Evolutionary conservation across 2,797 vertebrate species (phyloP).

Genomic region (Cheirogaleus major): DNA sequence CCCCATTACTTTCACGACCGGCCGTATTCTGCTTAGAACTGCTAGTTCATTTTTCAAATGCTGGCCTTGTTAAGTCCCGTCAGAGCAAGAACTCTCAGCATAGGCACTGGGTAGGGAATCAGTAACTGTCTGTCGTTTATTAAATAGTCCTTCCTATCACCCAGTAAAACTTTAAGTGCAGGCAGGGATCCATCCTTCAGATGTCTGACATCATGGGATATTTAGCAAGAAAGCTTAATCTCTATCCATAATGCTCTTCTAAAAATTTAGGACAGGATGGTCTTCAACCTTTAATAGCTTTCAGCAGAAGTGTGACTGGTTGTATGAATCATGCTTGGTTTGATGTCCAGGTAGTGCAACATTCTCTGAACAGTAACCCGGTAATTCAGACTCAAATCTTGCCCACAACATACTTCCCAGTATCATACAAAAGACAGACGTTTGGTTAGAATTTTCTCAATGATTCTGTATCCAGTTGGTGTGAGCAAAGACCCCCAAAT

Average conservation of each 20-base stretch:
- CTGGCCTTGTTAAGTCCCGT: not conserved
- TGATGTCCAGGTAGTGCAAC: not conserved
- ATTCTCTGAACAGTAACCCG: slow-evolving; percentile 18
- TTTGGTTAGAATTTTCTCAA: slow-evolving; percentile 75
- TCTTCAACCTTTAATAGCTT: not conserved
- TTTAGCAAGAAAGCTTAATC: slow-evolving; percentile 6
- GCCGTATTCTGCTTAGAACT: not conserved
- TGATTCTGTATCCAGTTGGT: slow-evolving; percentile 74
- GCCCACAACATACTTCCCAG: slow-evolving; percentile 58
- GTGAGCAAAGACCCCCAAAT: slow-evolving; percentile 83
- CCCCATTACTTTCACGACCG: not conserved
- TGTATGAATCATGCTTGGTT: not conserved
- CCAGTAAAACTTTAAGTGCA: not conserved
- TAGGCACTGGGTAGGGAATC: not conserved
- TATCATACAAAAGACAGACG: slow-evolving; percentile 76
- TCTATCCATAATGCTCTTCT: not conserved
- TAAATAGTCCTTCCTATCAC: not conserved
- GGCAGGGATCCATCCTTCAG: not conserved
- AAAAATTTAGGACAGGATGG: not conserved
- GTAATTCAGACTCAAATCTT: slow-evolving; percentile 52
- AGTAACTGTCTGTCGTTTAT: not conserved
- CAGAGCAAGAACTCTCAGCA: not conserved
- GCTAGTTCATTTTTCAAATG: not conserved
- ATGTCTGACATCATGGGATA: not conserved
- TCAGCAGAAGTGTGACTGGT: not conserved